These are phyloP conservation scores for Sinocyclocheilus grahami DNA, from an alignment of 2,113 vertebrate genomes.

Conservation along the genomic window DNA sequence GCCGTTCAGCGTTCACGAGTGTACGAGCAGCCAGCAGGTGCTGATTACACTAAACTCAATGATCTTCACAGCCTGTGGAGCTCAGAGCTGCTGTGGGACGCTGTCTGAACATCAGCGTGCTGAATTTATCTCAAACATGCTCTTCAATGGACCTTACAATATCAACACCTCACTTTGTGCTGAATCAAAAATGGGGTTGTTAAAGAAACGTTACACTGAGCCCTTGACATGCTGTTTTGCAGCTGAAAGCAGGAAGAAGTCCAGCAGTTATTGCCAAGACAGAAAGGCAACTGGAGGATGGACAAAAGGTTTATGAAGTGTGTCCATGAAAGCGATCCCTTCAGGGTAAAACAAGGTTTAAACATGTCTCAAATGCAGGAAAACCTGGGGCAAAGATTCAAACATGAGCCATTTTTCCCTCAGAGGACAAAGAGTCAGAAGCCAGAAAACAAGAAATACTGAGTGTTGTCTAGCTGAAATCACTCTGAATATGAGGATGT, in stretches of 20 bases:
- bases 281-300: too few species aligned
- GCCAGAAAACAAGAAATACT: background rate
- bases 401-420: background rate
- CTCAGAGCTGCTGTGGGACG: too few species aligned
- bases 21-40: background rate
- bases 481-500: background rate
- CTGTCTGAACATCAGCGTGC: too few species aligned
- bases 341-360: too few species aligned
- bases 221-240: too few species aligned
- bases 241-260: too few species aligned
- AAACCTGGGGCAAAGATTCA: too few species aligned
- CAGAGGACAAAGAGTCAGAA: background rate
- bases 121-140: too few species aligned
- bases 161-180: background rate
- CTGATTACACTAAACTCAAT: constrained; percentile 3
- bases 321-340: too few species aligned
- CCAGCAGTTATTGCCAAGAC: too few species aligned
- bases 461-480: background rate
- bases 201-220: background rate
- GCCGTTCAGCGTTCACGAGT: background rate
- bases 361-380: too few species aligned
- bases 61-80: constrained; percentile 13
- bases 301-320: too few species aligned
- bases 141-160: background rate
- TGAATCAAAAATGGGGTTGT: background rate